Percentiles rank a stretch among this genome's conserved stretches.
phyloP scores from a whole-genome alignment of 2,113 vertebrate species.

The Pseudonaja textilis region DNA sequence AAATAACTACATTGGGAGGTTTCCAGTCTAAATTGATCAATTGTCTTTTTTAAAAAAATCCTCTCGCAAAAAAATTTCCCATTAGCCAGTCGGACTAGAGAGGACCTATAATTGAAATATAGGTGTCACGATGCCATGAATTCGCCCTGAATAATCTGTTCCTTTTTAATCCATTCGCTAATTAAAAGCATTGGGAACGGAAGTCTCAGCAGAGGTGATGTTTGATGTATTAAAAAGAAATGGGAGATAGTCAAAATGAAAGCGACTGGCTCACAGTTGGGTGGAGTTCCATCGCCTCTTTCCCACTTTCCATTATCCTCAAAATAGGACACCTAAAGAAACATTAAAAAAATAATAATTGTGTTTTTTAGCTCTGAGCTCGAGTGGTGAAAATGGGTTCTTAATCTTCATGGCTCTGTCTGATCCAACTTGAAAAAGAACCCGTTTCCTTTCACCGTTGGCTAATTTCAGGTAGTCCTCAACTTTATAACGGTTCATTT shows the following conservation, averaged over 20 bases:
- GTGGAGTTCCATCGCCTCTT: not conserved
- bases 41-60: not conserved
- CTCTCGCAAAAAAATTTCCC: not conserved
- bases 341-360: not conserved
- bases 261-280: not conserved
- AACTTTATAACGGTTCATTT: no score
- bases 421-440: no score
- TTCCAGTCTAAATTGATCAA: not conserved
- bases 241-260: not conserved
- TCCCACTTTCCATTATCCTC: not conserved
- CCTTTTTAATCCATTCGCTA: not conserved
- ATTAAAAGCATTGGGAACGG: not conserved
- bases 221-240: not conserved
- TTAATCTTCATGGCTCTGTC: not conserved
- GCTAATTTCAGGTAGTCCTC: no score
- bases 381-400: not conserved
- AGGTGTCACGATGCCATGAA: not conserved
- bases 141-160: not conserved
- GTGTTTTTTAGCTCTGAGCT: not conserved
- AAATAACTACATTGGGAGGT: not conserved
- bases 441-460: no score
- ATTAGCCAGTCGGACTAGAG: not conserved
- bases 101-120: not conserved
- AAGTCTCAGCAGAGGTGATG: not conserved
- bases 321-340: not conserved